phyloP scores from a whole-genome alignment of 2,797 vertebrate species.

The Amphiprion clarkii region DNA sequence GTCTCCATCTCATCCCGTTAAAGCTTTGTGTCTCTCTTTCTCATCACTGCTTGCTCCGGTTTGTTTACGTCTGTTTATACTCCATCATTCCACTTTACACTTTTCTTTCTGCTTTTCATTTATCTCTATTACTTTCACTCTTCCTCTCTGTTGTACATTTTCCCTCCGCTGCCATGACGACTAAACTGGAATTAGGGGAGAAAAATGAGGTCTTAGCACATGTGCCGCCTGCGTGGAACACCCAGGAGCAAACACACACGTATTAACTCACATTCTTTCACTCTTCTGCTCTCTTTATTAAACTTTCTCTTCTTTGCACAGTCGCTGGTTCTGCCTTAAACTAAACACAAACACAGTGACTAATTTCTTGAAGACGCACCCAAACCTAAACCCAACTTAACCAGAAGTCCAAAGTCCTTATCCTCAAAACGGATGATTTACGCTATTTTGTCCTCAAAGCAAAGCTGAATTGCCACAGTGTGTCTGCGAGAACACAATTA shows the following conservation, averaged over 20 bases:
- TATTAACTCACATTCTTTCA: not conserved
- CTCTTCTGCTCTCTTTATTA: too few relatives aligned
- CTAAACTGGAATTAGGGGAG: constrained; percentile 28
- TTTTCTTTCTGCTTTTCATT: constrained; percentile 7
- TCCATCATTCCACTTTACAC: not conserved
- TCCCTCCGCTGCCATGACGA: constrained; percentile 52
- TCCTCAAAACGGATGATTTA: too few relatives aligned
- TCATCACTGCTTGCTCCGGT: not conserved
- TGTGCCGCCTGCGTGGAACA: constrained; percentile 43
- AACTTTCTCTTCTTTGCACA: too few relatives aligned
- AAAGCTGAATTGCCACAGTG: not conserved
- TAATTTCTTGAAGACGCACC: not conserved
- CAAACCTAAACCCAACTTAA: not conserved
- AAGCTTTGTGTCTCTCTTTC: not conserved
- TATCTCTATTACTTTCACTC: not conserved
- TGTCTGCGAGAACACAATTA: constrained; percentile 8
- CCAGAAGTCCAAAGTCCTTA: not conserved
- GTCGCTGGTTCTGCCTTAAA: not conserved
- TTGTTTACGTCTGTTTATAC: constrained; percentile 30
- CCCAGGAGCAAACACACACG: constrained; percentile 28
- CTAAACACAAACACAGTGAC: constrained; percentile 7
- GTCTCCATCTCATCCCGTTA: too few relatives aligned
- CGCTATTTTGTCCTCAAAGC: not conserved
- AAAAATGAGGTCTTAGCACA: constrained; percentile 49
- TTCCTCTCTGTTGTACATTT: not conserved